Conservation (phyloP, 2,113 vertebrate genomes). For the Mastomys coucha region DNA sequence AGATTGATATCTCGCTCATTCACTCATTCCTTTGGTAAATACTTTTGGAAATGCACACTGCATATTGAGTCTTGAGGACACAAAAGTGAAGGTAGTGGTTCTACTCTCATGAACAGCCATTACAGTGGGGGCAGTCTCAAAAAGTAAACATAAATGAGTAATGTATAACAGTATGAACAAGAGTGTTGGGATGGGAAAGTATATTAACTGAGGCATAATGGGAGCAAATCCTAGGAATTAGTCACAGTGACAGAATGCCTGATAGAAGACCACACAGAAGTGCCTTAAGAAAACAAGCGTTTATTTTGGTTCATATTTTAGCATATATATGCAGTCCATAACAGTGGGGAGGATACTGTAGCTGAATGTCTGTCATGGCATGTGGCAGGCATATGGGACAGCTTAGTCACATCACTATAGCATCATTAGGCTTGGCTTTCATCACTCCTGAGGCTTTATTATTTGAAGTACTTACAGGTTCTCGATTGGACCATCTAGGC, state of each 20-base stretch:
- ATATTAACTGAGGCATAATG: not conserved
- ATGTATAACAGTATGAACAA: not conserved
- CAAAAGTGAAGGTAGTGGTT: not conserved
- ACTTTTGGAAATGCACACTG: too few species aligned
- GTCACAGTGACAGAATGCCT: not conserved
- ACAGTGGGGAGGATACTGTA: too few species aligned
- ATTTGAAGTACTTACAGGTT: not conserved
- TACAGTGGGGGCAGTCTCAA: accelerated
- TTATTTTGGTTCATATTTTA: not conserved
- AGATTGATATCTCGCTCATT: not conserved
- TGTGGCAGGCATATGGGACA: not conserved
- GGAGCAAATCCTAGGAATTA: not conserved
- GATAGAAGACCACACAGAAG: not conserved
- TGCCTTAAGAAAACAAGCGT: not conserved
- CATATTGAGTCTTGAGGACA: not conserved
- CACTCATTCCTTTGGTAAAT: too few species aligned
- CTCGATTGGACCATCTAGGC: too few species aligned
- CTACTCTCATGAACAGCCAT: not conserved
- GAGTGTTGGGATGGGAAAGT: not conserved
- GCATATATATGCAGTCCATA: not conserved
- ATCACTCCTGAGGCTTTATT: not conserved
- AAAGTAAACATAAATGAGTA: not conserved
- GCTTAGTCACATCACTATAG: not conserved
- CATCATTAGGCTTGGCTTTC: not conserved
- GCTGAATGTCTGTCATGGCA: not conserved